phyloP scores from a whole-genome alignment of 2,113 vertebrate genomes.

The Salminus brasiliensis region DNA sequence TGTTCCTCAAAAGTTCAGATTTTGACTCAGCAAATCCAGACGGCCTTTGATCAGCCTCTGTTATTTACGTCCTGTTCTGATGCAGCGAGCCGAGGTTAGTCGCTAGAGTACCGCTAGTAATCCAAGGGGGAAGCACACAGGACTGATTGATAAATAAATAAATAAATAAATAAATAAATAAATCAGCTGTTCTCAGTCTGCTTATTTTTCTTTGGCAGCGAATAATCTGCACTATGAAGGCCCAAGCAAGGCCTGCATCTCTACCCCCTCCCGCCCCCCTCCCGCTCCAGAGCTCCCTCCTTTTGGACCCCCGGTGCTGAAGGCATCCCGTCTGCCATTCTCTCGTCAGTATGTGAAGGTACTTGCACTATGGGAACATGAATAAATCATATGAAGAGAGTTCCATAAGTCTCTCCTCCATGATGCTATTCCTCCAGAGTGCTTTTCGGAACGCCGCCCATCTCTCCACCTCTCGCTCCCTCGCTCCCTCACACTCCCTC shows the following conservation, averaged over 20 bases:
- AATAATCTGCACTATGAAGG: no score
- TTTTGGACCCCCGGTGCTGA: slow-evolving; percentile 18
- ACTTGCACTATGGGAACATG: slow-evolving; percentile 62
- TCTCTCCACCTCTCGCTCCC: slow-evolving; percentile 53
- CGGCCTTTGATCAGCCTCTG: neutral
- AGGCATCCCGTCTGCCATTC: neutral
- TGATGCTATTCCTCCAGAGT: slow-evolving; percentile 64
- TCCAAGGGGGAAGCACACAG: no score
- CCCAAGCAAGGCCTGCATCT: no score
- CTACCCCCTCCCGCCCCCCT: no score
- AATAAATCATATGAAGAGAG: slow-evolving; percentile 69
- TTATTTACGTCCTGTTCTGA: neutral
- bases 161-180: no score
- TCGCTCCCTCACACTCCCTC: slow-evolving; percentile 52
- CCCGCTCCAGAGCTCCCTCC: neutral
- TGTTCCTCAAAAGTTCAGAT: neutral
- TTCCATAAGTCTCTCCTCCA: slow-evolving; percentile 55
- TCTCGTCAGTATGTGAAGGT: slow-evolving; percentile 31
- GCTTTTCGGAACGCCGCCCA: slow-evolving; percentile 36
- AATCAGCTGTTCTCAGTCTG: no score
- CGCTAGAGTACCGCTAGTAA: neutral
- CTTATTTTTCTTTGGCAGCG: no score
- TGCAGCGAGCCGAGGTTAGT: no score
- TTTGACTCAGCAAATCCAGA: neutral
- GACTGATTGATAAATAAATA: no score